Percentiles rank a stretch among this genome's conserved stretches.
Evolutionary conservation across 2,113 vertebrate species (phyloP).

Genomic region (Orientallactaga bullata): DNA sequence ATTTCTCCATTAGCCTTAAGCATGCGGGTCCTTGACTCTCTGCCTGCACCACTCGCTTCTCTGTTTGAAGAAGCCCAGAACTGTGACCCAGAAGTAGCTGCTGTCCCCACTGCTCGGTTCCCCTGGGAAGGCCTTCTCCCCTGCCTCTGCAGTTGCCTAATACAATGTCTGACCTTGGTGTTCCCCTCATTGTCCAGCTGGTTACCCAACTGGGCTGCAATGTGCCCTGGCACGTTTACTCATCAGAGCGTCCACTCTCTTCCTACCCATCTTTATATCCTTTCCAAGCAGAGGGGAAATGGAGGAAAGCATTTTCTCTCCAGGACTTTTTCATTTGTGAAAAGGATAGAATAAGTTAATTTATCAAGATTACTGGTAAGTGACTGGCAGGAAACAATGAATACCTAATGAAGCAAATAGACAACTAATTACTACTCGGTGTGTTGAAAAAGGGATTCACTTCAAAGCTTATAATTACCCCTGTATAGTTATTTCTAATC

Average conservation of each 20-base stretch:
- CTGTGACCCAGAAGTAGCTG: neutral
- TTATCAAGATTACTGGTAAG: neutral
- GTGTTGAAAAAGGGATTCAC: neutral
- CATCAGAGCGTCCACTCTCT: neutral
- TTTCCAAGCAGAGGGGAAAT: neutral
- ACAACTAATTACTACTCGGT: neutral
- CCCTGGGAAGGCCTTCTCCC: rapidly evolving
- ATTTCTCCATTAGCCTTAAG: neutral
- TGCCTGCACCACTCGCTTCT: neutral
- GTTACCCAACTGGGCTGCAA: neutral
- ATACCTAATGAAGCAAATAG: neutral
- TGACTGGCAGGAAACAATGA: neutral
- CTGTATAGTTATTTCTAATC: neutral
- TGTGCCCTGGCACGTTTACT: no score
- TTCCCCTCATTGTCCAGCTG: neutral
- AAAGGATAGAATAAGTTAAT: constrained; percentile 6
- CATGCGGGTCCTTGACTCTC: neutral
- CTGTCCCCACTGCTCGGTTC: neutral
- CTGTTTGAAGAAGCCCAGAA: neutral
- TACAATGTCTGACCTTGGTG: rapidly evolving
- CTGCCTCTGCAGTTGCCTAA: neutral
- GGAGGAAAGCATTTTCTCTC: neutral
- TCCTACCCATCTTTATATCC: neutral
- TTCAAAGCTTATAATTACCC: neutral
- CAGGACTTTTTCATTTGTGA: neutral